These are phyloP conservation scores for Palythoa grandiflora DNA, from an alignment of 92 coral and sea anemone genomes.

Conservation along the genomic window DNA sequence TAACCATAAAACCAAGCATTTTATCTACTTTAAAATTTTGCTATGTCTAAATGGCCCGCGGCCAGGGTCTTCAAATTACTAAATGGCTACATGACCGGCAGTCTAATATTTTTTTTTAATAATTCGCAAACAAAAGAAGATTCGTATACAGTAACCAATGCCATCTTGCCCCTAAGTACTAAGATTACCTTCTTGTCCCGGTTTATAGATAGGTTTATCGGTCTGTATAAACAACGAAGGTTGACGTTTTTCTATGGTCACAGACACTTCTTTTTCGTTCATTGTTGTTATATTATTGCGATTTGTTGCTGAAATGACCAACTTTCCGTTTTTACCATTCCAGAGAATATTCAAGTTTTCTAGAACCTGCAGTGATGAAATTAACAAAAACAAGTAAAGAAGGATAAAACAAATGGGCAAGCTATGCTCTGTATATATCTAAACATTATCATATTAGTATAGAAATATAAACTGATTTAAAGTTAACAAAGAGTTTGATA, in stretches of 20 bases:
- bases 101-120: too few relatives aligned
- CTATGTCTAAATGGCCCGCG: too few relatives aligned
- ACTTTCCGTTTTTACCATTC: slow-evolving; percentile 29
- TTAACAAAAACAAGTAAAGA: neutral
- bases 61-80: too few relatives aligned
- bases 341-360: neutral
- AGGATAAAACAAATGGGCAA: neutral
- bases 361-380: neutral
- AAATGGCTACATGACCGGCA: too few relatives aligned
- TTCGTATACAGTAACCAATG: too few relatives aligned
- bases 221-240: slow-evolving; percentile 83
- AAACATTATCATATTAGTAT: too few relatives aligned
- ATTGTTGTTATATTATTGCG: neutral
- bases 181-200: slow-evolving; percentile 89
- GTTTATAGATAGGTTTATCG: slow-evolving; percentile 97
- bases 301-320: slow-evolving; percentile 34
- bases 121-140: too few relatives aligned
- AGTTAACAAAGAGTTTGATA: too few relatives aligned
- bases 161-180: neutral
- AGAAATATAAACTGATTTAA: too few relatives aligned
- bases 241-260: slow-evolving; percentile 54
- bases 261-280: slow-evolving; percentile 27
- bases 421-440: too few relatives aligned
- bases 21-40: too few relatives aligned
- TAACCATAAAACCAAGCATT: too few relatives aligned